A percentile compares a stretch with the other conserved stretches of the same genome.
phyloP scores from a whole-genome alignment of 2,888 invertebrate species.

The Drosophila formosana region DNA sequence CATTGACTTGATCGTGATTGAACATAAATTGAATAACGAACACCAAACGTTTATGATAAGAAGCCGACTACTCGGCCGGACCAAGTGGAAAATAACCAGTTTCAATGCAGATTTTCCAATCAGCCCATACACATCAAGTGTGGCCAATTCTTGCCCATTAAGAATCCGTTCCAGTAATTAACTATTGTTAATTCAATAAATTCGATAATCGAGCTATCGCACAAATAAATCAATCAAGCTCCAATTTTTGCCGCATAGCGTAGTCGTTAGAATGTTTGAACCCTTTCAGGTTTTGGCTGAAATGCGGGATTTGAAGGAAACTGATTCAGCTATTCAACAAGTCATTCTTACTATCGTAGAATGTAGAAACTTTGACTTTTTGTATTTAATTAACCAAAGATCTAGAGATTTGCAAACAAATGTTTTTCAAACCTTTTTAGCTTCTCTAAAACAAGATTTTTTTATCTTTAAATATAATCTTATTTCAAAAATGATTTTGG shows the following conservation, averaged over 20 bases:
- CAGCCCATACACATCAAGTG: slow-evolving; percentile 29
- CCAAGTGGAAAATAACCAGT: slow-evolving; percentile 38
- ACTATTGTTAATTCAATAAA: slow-evolving; percentile 36
- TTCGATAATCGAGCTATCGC: slow-evolving; percentile 19
- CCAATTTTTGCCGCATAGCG: not conserved
- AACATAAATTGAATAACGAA: slow-evolving; percentile 42
- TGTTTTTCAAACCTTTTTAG: too few relatives aligned
- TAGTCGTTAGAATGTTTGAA: not conserved
- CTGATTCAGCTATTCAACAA: not conserved
- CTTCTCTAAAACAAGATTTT: too few relatives aligned
- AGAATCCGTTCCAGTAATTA: slow-evolving; percentile 53
- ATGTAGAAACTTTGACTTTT: too few relatives aligned
- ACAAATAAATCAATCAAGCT: slow-evolving; percentile 3
- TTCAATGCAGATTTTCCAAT: slow-evolving; percentile 12
- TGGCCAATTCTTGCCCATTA: slow-evolving; percentile 47
- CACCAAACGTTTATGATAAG: slow-evolving; percentile 64
- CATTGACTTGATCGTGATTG: slow-evolving; percentile 43
- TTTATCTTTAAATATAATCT: too few relatives aligned
- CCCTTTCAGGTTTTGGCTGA: not conserved
- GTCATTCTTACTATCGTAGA: not conserved
- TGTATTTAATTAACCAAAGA: too few relatives aligned
- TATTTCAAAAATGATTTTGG: too few relatives aligned
- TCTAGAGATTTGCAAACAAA: too few relatives aligned
- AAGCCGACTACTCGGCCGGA: slow-evolving; percentile 15
- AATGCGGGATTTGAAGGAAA: not conserved